Conservation (phyloP, 2,888 invertebrate species). For the Mechanitis messenoides region DNA sequence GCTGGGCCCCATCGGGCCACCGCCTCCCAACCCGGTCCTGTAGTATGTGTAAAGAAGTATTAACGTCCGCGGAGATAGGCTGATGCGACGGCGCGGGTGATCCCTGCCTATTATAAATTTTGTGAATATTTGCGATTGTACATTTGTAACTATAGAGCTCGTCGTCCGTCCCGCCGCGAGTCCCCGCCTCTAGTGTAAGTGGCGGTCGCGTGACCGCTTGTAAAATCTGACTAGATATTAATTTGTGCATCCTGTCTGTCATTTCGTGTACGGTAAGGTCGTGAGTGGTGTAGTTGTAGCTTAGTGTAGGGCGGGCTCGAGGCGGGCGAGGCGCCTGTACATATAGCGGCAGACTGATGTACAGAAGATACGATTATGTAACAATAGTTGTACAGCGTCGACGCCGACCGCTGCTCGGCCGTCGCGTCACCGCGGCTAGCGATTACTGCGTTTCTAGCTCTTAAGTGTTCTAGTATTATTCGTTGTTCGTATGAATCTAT, state of each 20-base stretch:
- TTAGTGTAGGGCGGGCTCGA: slow-evolving; percentile 17
- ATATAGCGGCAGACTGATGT: slow-evolving; percentile 71
- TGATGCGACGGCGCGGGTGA: slow-evolving; percentile 37
- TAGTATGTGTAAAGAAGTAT: slow-evolving; percentile 54
- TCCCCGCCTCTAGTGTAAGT: too few species aligned
- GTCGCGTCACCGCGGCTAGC: slow-evolving; percentile 63
- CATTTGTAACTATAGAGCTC: slow-evolving; percentile 71
- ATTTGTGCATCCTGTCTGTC: too few species aligned
- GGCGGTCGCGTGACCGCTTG: slow-evolving; percentile 33
- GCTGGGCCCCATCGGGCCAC: slow-evolving; percentile 83
- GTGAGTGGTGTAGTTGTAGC: too few species aligned
- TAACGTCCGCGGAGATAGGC: slow-evolving; percentile 48
- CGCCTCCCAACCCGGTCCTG: slow-evolving; percentile 81
- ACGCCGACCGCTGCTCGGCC: slow-evolving; percentile 34
- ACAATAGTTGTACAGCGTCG: slow-evolving; percentile 66
- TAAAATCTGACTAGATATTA: too few species aligned
- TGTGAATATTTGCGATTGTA: slow-evolving; percentile 73
- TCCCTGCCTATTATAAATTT: slow-evolving; percentile 64
- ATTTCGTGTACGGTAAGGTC: too few species aligned
- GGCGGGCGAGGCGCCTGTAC: slow-evolving; percentile 45
- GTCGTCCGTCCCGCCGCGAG: slow-evolving; percentile 35
- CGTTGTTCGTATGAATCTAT: slow-evolving; percentile 76
- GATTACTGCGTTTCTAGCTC: slow-evolving; percentile 61
- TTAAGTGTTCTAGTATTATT: slow-evolving; percentile 76
- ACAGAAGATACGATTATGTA: slow-evolving; percentile 58